A percentile compares a stretch with the other conserved stretches of the same genome.
Conservation (phyloP, 2,113 vertebrate species). For the Onychostruthus taczanowskii region DNA sequence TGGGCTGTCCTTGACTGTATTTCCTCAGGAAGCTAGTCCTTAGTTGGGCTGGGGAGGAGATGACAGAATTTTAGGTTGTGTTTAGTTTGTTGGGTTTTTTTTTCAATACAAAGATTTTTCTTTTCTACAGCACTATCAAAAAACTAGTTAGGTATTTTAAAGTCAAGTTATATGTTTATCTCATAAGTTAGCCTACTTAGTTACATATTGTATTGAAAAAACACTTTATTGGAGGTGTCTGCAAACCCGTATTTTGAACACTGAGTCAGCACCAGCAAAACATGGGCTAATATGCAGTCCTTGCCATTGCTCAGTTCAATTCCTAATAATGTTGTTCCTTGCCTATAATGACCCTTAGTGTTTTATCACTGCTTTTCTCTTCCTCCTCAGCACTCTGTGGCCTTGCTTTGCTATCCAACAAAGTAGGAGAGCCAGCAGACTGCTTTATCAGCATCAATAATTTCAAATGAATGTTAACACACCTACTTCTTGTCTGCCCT, state of each 20-base stretch:
- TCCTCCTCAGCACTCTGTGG: not conserved
- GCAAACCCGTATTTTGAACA: not conserved
- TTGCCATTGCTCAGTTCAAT: not conserved
- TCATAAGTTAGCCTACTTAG: not conserved
- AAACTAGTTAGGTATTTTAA: not conserved
- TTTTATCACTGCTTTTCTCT: not conserved
- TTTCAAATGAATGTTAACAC: not conserved
- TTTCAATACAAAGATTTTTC: not conserved
- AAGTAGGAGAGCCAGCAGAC: not conserved
- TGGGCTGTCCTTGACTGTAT: not conserved
- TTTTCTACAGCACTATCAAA: not conserved
- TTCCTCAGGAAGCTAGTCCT: not conserved
- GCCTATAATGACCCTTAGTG: not conserved
- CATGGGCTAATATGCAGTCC: not conserved
- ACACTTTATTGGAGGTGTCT: not conserved
- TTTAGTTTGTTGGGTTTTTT: not conserved
- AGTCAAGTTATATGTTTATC: not conserved
- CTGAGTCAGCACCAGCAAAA: not conserved
- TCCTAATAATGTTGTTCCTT: not conserved
- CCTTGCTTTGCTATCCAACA: not conserved
- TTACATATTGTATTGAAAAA: not conserved
- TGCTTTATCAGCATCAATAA: not conserved
- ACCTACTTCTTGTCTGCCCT: not conserved
- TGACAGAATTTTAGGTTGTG: not conserved
- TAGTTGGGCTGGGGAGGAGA: not conserved